Conservation (phyloP, 2,113 vertebrate species). For the Takifugu flavidus region DNA sequence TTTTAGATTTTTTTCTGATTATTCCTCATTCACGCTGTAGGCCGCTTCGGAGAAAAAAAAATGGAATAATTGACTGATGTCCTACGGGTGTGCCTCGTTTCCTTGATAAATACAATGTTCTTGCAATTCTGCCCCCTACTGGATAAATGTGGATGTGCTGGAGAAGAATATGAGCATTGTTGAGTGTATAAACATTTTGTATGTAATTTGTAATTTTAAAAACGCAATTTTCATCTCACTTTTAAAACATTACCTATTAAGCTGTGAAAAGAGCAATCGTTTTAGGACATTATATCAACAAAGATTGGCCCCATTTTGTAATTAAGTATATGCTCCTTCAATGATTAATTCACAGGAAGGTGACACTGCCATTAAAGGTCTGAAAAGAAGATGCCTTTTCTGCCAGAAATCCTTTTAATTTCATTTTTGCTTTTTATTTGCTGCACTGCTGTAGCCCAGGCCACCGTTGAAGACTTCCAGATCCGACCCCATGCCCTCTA, state of each 20-base stretch:
- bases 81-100: slow-evolving; percentile 13
- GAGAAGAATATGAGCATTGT: slow-evolving; percentile 3
- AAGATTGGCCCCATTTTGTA: no score
- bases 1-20: no score
- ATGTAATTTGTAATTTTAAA: background rate
- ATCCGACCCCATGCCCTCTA: slow-evolving; percentile 96
- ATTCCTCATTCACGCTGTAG: no score
- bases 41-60: slow-evolving; percentile 2
- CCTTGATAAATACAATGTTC: slow-evolving; percentile 1
- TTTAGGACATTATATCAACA: no score
- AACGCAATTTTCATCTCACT: no score
- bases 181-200: background rate
- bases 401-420: background rate
- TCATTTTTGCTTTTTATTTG: slow-evolving; percentile 16
- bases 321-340: no score
- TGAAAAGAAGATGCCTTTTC: slow-evolving; percentile 1
- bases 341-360: no score
- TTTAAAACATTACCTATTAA: no score
- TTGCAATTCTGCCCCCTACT: slow-evolving; percentile 58
- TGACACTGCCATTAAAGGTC: no score
- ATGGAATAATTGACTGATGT: slow-evolving; percentile 3
- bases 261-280: no score
- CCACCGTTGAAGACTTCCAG: slow-evolving; percentile 98
- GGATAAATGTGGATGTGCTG: slow-evolving; percentile 17
- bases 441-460: slow-evolving; percentile 79